phyloP scores from a whole-genome alignment of 2,888 invertebrate genomes.

The Stenodema calcarata region DNA sequence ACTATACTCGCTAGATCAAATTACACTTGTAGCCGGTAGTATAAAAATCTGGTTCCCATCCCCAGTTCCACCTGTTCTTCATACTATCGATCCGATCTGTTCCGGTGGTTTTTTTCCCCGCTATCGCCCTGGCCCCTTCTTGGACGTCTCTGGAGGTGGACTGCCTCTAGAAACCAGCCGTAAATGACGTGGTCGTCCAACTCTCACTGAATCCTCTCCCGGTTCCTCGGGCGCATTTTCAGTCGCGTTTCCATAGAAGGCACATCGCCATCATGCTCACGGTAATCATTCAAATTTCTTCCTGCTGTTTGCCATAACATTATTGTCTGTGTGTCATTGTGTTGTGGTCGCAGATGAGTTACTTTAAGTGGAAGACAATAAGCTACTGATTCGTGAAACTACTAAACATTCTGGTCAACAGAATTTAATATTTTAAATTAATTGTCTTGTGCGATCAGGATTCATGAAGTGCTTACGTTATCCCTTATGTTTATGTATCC shows the following conservation, averaged over 20 bases:
- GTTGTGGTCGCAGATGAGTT: background rate
- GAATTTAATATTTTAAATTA: too few species aligned
- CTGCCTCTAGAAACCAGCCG: background rate
- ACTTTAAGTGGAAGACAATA: too few species aligned
- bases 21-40: background rate
- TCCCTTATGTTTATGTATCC: too few species aligned
- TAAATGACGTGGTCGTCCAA: background rate
- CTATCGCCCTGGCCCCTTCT: background rate
- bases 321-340: background rate
- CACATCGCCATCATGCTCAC: background rate
- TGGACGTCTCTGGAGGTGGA: background rate
- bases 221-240: constrained; percentile 7
- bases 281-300: background rate
- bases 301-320: background rate
- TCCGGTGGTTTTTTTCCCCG: background rate
- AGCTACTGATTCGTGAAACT: too few species aligned
- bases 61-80: background rate
- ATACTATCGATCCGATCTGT: background rate
- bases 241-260: background rate
- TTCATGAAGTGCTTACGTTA: too few species aligned
- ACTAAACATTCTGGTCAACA: too few species aligned
- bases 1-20: background rate
- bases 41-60: background rate
- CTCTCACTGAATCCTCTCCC: background rate
- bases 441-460: too few species aligned